Percentiles rank a stretch among this genome's conserved stretches.
Evolutionary conservation across 2,113 vertebrate species (phyloP).

Genomic region (Asarcornis scutulata): DNA sequence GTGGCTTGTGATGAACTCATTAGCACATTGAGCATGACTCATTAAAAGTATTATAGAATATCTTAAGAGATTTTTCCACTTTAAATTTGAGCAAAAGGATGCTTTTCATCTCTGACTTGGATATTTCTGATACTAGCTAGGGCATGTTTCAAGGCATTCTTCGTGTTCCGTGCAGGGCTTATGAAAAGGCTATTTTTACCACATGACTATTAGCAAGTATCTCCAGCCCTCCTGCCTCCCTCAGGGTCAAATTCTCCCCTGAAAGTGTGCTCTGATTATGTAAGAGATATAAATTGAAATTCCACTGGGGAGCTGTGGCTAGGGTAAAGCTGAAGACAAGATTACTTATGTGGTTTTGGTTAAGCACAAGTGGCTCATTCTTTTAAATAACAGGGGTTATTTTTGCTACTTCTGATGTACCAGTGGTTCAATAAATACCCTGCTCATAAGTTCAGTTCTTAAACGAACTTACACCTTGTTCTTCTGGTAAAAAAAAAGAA

Average conservation of each 20-base stretch:
- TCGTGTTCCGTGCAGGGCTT: not conserved
- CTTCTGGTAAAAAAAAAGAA: not conserved
- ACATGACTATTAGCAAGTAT: conserved; percentile 7
- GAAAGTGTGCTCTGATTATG: not conserved
- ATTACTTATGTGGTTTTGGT: not conserved
- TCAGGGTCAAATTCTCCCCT: not conserved
- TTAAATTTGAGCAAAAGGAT: not conserved
- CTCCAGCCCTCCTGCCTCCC: not conserved
- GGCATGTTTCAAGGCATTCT: conserved; percentile 30
- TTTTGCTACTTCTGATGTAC: not conserved
- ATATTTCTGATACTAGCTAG: not conserved
- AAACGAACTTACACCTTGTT: not conserved
- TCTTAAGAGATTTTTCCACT: not conserved
- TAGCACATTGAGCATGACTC: not conserved
- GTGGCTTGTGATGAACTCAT: not conserved
- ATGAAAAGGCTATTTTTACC: conserved; percentile 42
- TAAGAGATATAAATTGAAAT: not conserved
- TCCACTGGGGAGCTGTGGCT: not conserved
- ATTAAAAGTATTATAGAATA: not conserved
- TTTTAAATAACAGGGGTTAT: not conserved
- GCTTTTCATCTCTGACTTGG: not conserved
- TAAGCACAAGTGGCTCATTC: not conserved
- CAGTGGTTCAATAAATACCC: not conserved
- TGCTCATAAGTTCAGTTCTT: not conserved
- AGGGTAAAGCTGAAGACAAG: conserved; percentile 3